These are phyloP conservation scores for Cariama cristata DNA, from an alignment of 2,113 vertebrate genomes.

Conservation along the genomic window DNA sequence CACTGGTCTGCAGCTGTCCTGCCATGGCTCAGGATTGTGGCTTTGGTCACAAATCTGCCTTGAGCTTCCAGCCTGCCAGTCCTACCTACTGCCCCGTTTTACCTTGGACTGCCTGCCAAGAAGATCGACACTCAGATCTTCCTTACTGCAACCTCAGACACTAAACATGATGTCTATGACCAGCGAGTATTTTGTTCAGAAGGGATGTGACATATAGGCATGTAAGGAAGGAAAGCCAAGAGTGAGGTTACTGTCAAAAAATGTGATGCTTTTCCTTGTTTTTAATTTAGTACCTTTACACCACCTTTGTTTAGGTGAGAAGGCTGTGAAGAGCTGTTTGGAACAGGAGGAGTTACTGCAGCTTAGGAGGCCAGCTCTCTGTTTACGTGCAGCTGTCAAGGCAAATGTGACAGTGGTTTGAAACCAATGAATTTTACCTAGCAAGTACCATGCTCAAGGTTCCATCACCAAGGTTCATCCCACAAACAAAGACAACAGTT, in stretches of 20 bases:
- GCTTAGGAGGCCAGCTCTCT: neutral
- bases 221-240: neutral
- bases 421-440: neutral
- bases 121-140: neutral
- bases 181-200: neutral
- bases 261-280: neutral
- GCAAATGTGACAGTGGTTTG: neutral
- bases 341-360: neutral
- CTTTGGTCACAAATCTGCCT: neutral
- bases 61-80: neutral
- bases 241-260: neutral
- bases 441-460: neutral
- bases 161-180: neutral
- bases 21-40: neutral
- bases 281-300: neutral
- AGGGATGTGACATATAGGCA: neutral
- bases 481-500: neutral
- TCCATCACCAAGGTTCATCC: neutral
- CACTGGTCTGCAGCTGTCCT: accelerated
- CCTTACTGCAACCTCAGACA: accelerated
- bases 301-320: neutral
- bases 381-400: neutral
- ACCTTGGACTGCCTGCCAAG: neutral
- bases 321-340: neutral
- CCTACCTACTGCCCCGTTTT: neutral